Conservation (phyloP, 1,140 invertebrate species). For the Latrodectus geometricus region DNA sequence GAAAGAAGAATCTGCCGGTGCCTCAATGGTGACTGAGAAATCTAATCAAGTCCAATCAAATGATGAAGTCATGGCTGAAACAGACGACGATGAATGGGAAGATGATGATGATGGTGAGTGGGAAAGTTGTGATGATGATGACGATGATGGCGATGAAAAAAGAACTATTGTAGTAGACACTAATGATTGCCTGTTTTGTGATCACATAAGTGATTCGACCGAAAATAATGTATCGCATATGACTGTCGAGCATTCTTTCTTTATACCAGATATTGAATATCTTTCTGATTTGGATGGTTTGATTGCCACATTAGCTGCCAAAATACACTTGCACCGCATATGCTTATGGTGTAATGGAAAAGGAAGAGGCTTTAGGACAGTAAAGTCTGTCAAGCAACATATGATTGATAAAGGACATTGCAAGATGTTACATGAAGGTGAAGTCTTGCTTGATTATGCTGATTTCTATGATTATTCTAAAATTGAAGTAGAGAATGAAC, state of each 20-base stretch:
- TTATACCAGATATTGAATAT: conserved; percentile 93
- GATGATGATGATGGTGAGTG: conserved; percentile 70
- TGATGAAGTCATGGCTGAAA: conserved; percentile 66
- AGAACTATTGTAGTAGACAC: conserved; percentile 73
- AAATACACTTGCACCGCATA: conserved; percentile 81
- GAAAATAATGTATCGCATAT: conserved; percentile 92
- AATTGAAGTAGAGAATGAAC: conserved; percentile 74
- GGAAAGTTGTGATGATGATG: conserved; percentile 60
- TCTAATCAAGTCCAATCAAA: neutral
- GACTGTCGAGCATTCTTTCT: conserved; percentile 91
- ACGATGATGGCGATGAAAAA: conserved; percentile 54
- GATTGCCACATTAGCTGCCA: conserved; percentile 85
- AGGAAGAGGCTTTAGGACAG: conserved; percentile 73
- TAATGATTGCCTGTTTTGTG: conserved; percentile 92
- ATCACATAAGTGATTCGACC: conserved; percentile 79
- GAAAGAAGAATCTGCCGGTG: neutral
- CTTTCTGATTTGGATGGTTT: conserved; percentile 87
- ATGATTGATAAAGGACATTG: conserved; percentile 97
- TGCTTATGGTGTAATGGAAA: conserved; percentile 95
- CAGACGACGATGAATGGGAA: conserved; percentile 73
- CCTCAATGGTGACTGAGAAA: neutral
- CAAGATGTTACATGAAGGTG: conserved; percentile 90
- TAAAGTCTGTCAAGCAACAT: conserved; percentile 77
- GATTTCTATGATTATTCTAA: conserved; percentile 94
- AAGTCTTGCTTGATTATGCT: conserved; percentile 85